Conservation (phyloP, 1,140 invertebrate species). For the Anthonomus grandis region DNA sequence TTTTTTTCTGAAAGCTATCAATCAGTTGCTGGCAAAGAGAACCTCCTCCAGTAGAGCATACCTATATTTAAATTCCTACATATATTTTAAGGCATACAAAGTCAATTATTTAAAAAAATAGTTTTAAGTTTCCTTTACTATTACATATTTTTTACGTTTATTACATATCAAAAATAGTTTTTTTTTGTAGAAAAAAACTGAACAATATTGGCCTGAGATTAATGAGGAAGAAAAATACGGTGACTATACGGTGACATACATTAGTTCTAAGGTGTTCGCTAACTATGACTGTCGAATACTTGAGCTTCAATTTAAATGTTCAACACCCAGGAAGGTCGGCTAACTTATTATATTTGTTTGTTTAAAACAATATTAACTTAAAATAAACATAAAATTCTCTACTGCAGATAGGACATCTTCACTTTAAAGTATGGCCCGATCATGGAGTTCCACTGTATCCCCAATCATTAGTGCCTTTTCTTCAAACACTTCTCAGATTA, state of each 20-base stretch:
- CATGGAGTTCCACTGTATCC: slow-evolving; percentile 59
- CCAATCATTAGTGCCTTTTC: slow-evolving; percentile 56
- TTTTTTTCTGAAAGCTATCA: too few species aligned
- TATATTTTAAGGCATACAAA: too few species aligned
- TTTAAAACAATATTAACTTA: too few species aligned
- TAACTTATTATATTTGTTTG: too few species aligned
- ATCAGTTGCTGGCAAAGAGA: too few species aligned
- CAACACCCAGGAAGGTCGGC: slow-evolving; percentile 50
- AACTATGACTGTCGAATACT: slow-evolving; percentile 56
- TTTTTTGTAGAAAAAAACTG: slow-evolving; percentile 53
- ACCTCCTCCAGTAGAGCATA: too few species aligned
- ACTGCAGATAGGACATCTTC: slow-evolving; percentile 36
- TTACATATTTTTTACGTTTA: too few species aligned
- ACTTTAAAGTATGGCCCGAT: slow-evolving; percentile 64
- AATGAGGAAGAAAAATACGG: slow-evolving; percentile 47
- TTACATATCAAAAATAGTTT: background rate
- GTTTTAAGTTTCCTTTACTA: too few species aligned
- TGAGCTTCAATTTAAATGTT: slow-evolving; percentile 50
- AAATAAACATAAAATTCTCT: too few species aligned
- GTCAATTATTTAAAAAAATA: too few species aligned
- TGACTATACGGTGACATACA: slow-evolving; percentile 49
- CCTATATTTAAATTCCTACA: too few species aligned
- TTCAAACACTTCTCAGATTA: slow-evolving; percentile 55
- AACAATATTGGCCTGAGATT: slow-evolving; percentile 62
- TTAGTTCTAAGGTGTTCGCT: slow-evolving; percentile 49